Percentiles rank a stretch among this genome's conserved stretches.
phyloP scores from a whole-genome alignment of 2,113 vertebrate species.

The Diadophis punctatus region DNA sequence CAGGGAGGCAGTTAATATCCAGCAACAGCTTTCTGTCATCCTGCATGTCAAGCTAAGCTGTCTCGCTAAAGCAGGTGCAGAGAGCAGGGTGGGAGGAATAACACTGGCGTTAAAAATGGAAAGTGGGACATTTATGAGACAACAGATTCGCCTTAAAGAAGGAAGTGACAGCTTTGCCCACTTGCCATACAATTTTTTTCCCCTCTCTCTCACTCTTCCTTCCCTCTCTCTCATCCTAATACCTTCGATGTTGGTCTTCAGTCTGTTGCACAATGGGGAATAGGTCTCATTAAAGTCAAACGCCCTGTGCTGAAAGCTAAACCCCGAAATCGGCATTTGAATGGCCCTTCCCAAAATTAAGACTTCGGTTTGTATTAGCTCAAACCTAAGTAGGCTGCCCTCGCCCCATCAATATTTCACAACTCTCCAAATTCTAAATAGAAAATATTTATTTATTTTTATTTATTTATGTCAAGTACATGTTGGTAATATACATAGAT shows the following conservation, averaged over 20 bases:
- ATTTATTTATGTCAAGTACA: too few species aligned
- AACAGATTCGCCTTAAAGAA: background rate
- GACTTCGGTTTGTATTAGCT: background rate
- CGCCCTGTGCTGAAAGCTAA: background rate
- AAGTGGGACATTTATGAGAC: background rate
- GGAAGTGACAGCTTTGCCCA: background rate
- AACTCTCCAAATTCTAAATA: background rate
- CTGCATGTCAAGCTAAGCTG: background rate
- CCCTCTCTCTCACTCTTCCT: background rate
- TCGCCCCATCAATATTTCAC: background rate
- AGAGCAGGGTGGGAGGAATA: background rate
- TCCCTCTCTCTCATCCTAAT: background rate
- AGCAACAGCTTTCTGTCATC: background rate
- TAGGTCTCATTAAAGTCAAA: background rate
- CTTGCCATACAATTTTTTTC: background rate
- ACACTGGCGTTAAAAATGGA: background rate
- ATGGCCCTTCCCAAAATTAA: background rate
- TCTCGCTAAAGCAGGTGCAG: background rate
- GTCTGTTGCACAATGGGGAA: background rate
- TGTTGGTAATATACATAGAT: too few species aligned
- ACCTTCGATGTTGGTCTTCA: background rate
- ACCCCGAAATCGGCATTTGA: background rate
- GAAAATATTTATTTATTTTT: too few species aligned
- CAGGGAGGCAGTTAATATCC: background rate
- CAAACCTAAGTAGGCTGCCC: background rate